Evolutionary conservation across 2,888 invertebrate species (phyloP).

Genomic region (Brachycybe producta): DNA sequence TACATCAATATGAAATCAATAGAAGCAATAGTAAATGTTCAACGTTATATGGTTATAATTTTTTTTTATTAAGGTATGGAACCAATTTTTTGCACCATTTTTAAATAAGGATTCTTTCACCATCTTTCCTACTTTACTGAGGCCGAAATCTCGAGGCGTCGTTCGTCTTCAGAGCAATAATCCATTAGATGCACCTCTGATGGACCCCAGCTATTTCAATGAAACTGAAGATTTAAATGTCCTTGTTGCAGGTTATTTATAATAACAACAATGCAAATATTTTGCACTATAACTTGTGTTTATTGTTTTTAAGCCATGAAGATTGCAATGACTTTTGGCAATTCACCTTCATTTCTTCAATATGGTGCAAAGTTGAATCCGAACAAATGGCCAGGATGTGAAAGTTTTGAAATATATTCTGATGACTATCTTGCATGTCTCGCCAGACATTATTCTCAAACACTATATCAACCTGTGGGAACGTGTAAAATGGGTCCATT

Average conservation of each 20-base stretch:
- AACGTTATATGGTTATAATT: too few relatives aligned
- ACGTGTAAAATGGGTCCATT: constrained; percentile 18
- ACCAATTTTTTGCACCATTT: neutral
- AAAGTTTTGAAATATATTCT: neutral
- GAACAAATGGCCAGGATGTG: neutral
- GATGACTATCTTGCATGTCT: neutral
- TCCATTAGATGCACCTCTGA: constrained; percentile 72
- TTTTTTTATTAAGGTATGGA: neutral
- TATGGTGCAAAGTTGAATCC: neutral
- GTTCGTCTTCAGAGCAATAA: constrained; percentile 55
- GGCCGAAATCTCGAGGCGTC: constrained; percentile 56
- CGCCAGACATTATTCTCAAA: constrained; percentile 3
- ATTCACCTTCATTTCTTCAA: neutral
- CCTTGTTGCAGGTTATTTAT: constrained; percentile 51
- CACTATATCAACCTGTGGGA: constrained; percentile 14
- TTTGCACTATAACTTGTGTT: neutral
- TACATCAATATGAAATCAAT: neutral
- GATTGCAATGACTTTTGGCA: neutral
- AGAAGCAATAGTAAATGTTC: neutral
- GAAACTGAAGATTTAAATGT: constrained; percentile 62
- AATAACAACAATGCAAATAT: neutral
- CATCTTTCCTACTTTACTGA: constrained; percentile 56
- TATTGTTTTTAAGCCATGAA: neutral
- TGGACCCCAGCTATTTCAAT: constrained; percentile 84
- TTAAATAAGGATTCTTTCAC: constrained; percentile 48